These are phyloP conservation scores for Ostrea edulis DNA, from an alignment of 1,140 invertebrate species.

Conservation along the genomic window DNA sequence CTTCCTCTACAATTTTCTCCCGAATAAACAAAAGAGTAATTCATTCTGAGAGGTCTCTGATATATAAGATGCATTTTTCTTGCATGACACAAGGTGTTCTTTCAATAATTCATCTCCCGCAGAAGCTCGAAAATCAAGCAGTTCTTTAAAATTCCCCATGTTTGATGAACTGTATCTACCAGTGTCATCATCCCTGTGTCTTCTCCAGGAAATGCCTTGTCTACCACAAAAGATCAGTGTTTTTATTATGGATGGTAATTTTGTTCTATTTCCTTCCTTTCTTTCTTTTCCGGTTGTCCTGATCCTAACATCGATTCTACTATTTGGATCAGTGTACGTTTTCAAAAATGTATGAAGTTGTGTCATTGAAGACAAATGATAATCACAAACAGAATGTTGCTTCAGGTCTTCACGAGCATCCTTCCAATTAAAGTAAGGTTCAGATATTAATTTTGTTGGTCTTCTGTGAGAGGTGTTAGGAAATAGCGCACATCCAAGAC, in stretches of 20 bases:
- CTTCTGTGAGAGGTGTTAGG: slow-evolving; percentile 47
- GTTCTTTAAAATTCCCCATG: slow-evolving; percentile 60
- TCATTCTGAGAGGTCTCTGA: slow-evolving; percentile 61
- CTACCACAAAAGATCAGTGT: slow-evolving; percentile 52
- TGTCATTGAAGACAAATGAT: slow-evolving; percentile 45
- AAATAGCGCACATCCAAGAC: slow-evolving; percentile 36
- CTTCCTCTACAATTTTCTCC: slow-evolving; percentile 51
- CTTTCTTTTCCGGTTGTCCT: not conserved
- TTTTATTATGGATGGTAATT: slow-evolving; percentile 40
- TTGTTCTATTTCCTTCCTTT: slow-evolving; percentile 22
- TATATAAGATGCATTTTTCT: slow-evolving; percentile 55
- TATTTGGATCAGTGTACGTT: not conserved
- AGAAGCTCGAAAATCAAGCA: slow-evolving; percentile 54
- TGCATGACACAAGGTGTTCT: slow-evolving; percentile 54
- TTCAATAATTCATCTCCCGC: slow-evolving; percentile 48
- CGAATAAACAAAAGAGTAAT: slow-evolving; percentile 49
- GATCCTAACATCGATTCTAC: slow-evolving; percentile 42
- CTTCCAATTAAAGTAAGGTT: slow-evolving; percentile 49
- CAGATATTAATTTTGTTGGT: slow-evolving; percentile 43
- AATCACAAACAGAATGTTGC: slow-evolving; percentile 29
- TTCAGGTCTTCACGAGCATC: slow-evolving; percentile 43
- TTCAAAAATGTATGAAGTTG: slow-evolving; percentile 36
- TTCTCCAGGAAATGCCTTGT: slow-evolving; percentile 51
- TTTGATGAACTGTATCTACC: slow-evolving; percentile 38
- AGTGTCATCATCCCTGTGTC: slow-evolving; percentile 50